A percentile compares a stretch with the other conserved stretches of the same genome.
These are phyloP conservation scores for Caracal caracal DNA, from an alignment of 2,113 vertebrate genomes.

Conservation along the genomic window DNA sequence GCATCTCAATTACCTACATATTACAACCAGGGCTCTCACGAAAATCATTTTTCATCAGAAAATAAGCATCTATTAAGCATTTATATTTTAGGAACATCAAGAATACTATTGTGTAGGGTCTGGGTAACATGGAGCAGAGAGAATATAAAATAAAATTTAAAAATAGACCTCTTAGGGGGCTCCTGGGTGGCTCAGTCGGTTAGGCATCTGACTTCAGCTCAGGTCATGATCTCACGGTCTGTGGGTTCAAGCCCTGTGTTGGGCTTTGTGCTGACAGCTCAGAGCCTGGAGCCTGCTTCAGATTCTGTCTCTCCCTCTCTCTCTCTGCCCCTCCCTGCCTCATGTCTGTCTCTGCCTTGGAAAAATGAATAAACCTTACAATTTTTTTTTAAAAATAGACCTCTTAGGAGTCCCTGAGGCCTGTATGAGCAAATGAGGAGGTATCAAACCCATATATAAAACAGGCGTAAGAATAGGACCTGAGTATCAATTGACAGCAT, in stretches of 20 bases:
- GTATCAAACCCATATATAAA: conserved; percentile 1
- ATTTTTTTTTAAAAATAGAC: not conserved
- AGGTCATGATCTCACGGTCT: too few relatives aligned
- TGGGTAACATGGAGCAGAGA: not conserved
- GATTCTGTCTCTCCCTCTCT: too few relatives aligned
- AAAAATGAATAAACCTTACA: too few relatives aligned
- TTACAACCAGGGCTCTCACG: not conserved
- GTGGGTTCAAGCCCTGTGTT: too few relatives aligned
- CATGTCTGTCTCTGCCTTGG: too few relatives aligned
- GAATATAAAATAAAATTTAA: not conserved
- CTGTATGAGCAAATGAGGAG: not conserved
- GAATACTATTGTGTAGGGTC: not conserved
- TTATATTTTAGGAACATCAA: not conserved
- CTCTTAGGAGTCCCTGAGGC: not conserved
- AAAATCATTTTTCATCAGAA: conserved; percentile 29
- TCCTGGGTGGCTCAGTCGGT: too few relatives aligned
- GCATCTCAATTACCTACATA: not conserved
- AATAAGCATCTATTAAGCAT: conserved; percentile 4
- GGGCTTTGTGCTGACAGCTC: too few relatives aligned
- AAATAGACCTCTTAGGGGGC: not conserved
- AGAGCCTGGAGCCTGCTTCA: too few relatives aligned
- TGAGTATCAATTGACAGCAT: not conserved
- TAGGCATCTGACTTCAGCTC: too few relatives aligned
- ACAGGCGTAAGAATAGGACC: not conserved
- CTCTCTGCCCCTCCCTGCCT: too few relatives aligned